A percentile compares a stretch with the other conserved stretches of the same genome.
These are phyloP conservation scores for Mus musculus DNA, from an alignment of 2,113 vertebrate species.

Conservation along the genomic window GRCm39 chr4:142694001-142694500, in stretches of 20 bases:
- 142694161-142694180: neutral
- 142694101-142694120: neutral
- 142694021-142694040: neutral
- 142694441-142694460: neutral
- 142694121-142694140: accelerated
- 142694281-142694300: neutral
- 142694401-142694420: neutral
- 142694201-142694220: neutral
- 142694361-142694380: neutral
- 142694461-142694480: neutral
- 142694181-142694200: neutral
- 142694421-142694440: neutral
- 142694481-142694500: neutral
- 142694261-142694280: neutral
- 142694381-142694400: neutral
- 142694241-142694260: neutral
- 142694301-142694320: neutral
- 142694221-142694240: too few relatives aligned
- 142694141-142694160: neutral
- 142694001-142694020: neutral
- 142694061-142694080: neutral
- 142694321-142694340: too few relatives aligned
- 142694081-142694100: neutral
- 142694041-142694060: accelerated
- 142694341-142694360: neutral